Conservation (phyloP, 64 coral and sea anemone genomes). For the Montipora cactus region DNA sequence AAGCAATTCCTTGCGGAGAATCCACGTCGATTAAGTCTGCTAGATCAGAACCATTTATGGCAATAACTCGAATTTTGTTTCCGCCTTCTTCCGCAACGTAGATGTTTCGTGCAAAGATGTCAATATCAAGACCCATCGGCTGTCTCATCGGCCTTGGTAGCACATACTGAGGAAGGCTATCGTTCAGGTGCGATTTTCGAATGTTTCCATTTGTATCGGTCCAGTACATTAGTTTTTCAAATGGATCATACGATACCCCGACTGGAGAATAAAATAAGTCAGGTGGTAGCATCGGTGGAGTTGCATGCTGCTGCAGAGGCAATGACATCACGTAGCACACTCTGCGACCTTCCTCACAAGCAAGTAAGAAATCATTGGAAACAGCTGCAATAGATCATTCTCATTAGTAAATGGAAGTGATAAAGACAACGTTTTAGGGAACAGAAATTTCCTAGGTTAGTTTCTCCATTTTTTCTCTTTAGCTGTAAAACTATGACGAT, state of each 20-base stretch:
- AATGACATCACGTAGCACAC: slow-evolving; percentile 3
- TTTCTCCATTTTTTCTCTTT: too few relatives aligned
- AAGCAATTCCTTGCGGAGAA: slow-evolving; percentile 16
- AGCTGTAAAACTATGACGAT: too few relatives aligned
- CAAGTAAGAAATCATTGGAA: background rate
- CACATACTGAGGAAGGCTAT: slow-evolving; percentile 5
- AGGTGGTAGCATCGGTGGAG: background rate
- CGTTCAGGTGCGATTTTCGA: background rate
- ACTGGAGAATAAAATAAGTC: background rate
- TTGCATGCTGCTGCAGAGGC: background rate
- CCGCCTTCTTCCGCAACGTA: slow-evolving; percentile 6
- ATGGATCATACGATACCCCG: slow-evolving; percentile 31
- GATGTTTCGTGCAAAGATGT: slow-evolving; percentile 49
- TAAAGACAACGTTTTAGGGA: background rate
- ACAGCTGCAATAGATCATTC: background rate
- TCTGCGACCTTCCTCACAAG: slow-evolving; percentile 16
- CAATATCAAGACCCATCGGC: slow-evolving; percentile 46
- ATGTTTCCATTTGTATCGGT: slow-evolving; percentile 30
- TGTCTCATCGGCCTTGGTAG: background rate
- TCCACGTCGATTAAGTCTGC: background rate
- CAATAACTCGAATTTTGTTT: background rate
- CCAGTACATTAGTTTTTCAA: slow-evolving; percentile 37
- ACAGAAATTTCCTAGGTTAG: too few relatives aligned
- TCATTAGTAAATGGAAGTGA: background rate
- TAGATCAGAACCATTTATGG: background rate